Evolutionary conservation across 1,140 invertebrate species (phyloP).

Genomic region (Leptopilina boulardi): DNA sequence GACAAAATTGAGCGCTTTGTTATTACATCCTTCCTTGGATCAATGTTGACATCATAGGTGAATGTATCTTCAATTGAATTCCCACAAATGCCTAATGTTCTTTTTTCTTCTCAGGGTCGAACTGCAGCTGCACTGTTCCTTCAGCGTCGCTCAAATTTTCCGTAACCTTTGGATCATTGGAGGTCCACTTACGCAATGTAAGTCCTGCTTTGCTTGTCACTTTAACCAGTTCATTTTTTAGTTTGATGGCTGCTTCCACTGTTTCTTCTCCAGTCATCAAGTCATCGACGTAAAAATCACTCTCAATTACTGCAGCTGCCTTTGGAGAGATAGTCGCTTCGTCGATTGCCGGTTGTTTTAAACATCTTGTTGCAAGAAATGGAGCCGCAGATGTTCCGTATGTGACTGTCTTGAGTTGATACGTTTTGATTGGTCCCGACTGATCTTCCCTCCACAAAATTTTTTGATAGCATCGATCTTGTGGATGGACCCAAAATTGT

Average conservation of each 20-base stretch:
- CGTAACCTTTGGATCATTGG: not conserved
- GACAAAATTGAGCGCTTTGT: not conserved
- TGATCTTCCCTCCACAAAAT: conserved; percentile 40
- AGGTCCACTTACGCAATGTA: not conserved
- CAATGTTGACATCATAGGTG: not conserved
- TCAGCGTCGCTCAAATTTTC: not conserved
- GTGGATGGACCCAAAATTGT: not conserved
- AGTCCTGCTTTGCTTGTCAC: not conserved
- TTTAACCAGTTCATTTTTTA: not conserved
- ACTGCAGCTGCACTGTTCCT: not conserved
- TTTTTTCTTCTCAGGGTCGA: not conserved
- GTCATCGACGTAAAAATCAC: conserved; percentile 35
- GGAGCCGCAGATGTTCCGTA: conserved; percentile 48
- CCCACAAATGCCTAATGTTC: not conserved
- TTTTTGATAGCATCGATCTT: conserved; percentile 30
- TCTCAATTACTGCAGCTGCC: not conserved
- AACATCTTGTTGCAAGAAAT: conserved; percentile 64
- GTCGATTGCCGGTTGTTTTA: conserved; percentile 62
- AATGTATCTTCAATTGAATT: not conserved
- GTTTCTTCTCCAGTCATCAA: not conserved
- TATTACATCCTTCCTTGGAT: not conserved
- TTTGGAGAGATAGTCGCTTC: conserved; percentile 50
- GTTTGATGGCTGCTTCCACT: not conserved
- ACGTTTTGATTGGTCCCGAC: not conserved
- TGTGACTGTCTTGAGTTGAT: conserved; percentile 42